Conservation (phyloP, 1,140 invertebrate genomes). For the Anthonomus grandis region DNA sequence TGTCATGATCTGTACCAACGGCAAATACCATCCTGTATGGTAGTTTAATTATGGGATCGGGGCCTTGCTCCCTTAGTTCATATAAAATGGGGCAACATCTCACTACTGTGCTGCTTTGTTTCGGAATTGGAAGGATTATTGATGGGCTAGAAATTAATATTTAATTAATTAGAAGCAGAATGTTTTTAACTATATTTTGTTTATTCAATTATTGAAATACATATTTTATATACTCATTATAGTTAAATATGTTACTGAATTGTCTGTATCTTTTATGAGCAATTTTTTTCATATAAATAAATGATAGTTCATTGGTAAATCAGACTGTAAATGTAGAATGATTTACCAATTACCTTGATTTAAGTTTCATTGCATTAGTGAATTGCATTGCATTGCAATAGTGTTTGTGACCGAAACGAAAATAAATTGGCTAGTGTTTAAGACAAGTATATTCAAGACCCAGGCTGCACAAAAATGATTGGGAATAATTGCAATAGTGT, state of each 20-base stretch:
- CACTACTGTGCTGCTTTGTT: constrained; percentile 75
- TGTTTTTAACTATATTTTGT: neutral
- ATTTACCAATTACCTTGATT: too few relatives aligned
- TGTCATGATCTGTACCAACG: constrained; percentile 80
- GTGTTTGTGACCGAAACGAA: too few relatives aligned
- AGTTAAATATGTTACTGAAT: neutral
- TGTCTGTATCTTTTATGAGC: too few relatives aligned
- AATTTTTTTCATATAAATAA: too few relatives aligned
- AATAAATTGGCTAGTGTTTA: too few relatives aligned
- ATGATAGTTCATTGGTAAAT: too few relatives aligned
- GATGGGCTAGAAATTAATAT: constrained; percentile 62
- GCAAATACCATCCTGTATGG: constrained; percentile 88
- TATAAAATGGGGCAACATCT: constrained; percentile 79
- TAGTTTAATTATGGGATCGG: constrained; percentile 57
- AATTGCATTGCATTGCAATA: too few relatives aligned
- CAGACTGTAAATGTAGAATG: too few relatives aligned
- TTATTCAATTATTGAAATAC: neutral
- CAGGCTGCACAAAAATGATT: too few relatives aligned
- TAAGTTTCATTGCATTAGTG: too few relatives aligned
- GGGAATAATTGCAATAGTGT: too few relatives aligned
- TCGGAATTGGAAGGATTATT: constrained; percentile 72
- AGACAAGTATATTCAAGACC: too few relatives aligned
- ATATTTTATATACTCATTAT: neutral
- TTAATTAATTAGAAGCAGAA: neutral
- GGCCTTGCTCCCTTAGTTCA: constrained; percentile 58